Conservation (phyloP, 2,888 invertebrate species). For the Oscheius myriophilus region DNA sequence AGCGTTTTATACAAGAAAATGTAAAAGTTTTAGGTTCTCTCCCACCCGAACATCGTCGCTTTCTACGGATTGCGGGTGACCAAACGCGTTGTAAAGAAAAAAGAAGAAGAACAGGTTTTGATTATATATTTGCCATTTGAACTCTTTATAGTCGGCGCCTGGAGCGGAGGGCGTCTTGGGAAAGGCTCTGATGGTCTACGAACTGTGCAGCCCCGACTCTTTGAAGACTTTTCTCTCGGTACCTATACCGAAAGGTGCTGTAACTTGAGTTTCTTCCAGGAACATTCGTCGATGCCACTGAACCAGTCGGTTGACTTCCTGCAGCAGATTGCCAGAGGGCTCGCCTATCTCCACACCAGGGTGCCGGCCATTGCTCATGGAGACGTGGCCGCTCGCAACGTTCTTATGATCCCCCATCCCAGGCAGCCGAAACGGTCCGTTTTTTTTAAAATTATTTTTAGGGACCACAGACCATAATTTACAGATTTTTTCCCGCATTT, state of each 20-base stretch:
- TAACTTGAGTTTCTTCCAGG: neutral
- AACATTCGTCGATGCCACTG: slow-evolving; percentile 12
- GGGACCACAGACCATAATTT: too few relatives aligned
- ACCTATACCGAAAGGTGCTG: neutral
- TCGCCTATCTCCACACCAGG: slow-evolving; percentile 99
- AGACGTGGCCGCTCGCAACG: slow-evolving; percentile 99
- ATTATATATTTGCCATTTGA: too few relatives aligned
- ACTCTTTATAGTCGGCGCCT: neutral
- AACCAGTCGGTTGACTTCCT: slow-evolving; percentile 47
- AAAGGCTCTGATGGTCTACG: slow-evolving; percentile 39
- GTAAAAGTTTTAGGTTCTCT: neutral
- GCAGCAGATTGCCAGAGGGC: slow-evolving; percentile 52
- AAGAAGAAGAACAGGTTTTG: too few relatives aligned
- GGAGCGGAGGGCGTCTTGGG: slow-evolving; percentile 5
- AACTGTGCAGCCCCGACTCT: slow-evolving; percentile 40
- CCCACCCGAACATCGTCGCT: neutral
- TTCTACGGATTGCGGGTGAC: neutral
- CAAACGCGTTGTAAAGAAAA: too few relatives aligned
- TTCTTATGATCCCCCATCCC: slow-evolving; percentile 83
- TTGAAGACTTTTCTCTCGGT: slow-evolving; percentile 45
- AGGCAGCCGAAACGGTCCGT: slow-evolving; percentile 36
- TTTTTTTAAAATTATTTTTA: too few relatives aligned
- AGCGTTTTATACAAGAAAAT: too few relatives aligned
- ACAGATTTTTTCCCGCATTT: too few relatives aligned
- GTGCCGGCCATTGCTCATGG: slow-evolving; percentile 94